Evolutionary conservation across 2,888 invertebrate genomes (phyloP), one percentile per base, ranked within the genome.

Genomic region (Spodoptera picta): DNA sequence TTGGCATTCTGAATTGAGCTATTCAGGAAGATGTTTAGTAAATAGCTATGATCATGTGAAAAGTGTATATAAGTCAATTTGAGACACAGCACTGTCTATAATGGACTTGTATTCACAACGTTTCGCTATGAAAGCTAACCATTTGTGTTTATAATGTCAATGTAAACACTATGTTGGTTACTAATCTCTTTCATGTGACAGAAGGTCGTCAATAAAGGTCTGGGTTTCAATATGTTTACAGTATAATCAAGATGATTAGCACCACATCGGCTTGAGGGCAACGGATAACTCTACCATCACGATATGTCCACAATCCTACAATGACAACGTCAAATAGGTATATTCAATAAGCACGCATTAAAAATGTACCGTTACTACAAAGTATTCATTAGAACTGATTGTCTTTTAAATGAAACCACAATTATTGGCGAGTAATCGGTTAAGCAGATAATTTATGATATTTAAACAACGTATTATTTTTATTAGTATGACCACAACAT

Each of bases 121-220:
- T 52, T 54, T 71, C 11, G 27, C 41, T 24, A 43, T 49, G 44
- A 52, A 67, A 73, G 58, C 36, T 24, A 48, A 54, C 43, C 45
- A 42, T 60, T 74, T 70, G 47, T 57, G 53, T 49, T 27, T 49
- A 67, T 71, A 65, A 65, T 72, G 75, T 69, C 77, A 83, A 79
- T 70, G 49, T 51, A 59, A 65, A 72, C 67, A 66, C 52, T 49
- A 67, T 57, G 24, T 4, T 23, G 11, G 77, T 69, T 66, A 78
- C 72, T 87, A 84, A 87, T 84, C 69, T 83, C 65, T 82, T 81
- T 77, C 81, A 86, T 80, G 69, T 78, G 81, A 80, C 72, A 64
- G 64, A 73, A 65, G 70, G 69, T 77, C 74, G 60, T 71, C 56
- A 75, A 73, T 69, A 74, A 70, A 63, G 69, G 65, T 73, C 76